Evolutionary conservation across 2,113 vertebrate species (phyloP).

Genomic region (Perccottus glenii): DNA sequence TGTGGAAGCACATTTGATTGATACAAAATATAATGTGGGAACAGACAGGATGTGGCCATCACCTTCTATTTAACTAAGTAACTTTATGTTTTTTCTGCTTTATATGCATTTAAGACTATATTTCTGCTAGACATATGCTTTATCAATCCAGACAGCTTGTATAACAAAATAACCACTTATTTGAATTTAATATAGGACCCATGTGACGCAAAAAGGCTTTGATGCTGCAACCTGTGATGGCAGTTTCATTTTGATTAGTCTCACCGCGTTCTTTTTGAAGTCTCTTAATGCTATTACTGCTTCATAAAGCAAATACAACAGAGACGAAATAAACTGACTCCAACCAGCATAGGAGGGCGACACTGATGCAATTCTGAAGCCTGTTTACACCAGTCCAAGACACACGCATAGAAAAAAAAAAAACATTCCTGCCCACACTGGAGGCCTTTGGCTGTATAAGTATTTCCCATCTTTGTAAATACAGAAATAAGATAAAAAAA

Average conservation of each 20-base stretch:
- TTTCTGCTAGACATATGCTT: neutral
- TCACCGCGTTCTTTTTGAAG: conserved; percentile 18
- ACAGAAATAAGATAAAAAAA: conserved; percentile 10
- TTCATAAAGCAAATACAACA: conserved; percentile 6
- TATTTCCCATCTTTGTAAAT: neutral
- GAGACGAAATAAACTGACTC: conserved; percentile 3
- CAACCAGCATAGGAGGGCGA: conserved; percentile 6
- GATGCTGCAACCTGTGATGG: conserved; percentile 26
- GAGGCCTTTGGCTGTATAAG: conserved; percentile 21
- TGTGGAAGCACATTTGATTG: neutral
- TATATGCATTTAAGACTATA: neutral
- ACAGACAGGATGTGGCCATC: conserved; percentile 13
- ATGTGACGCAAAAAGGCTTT: conserved; percentile 21
- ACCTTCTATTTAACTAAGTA: conserved; percentile 13
- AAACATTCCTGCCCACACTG: neutral
- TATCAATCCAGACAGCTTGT: conserved; percentile 9
- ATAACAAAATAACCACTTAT: conserved; percentile 3
- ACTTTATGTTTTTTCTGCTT: neutral
- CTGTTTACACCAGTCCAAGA: conserved; percentile 23
- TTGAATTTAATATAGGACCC: conserved; percentile 23
- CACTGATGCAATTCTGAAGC: conserved; percentile 44
- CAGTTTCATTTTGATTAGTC: conserved; percentile 26
- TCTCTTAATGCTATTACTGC: conserved; percentile 21
- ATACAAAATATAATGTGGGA: conserved; percentile 8
- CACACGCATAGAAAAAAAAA: neutral